phyloP scores from a whole-genome alignment of 1,140 invertebrate species.

The Magallana angulata region DNA sequence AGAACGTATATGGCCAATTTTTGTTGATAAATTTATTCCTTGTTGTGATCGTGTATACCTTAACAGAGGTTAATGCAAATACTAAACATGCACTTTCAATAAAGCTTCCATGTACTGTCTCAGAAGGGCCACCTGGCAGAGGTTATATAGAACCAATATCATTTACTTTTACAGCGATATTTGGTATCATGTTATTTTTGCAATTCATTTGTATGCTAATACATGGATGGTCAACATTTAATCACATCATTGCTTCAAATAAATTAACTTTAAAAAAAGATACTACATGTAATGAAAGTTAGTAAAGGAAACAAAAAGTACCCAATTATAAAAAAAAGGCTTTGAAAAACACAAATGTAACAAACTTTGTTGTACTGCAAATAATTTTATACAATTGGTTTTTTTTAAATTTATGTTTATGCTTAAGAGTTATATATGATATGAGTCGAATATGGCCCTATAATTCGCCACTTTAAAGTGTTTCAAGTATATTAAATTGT shows the following conservation, averaged over 20 bases:
- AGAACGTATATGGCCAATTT: conserved; percentile 84
- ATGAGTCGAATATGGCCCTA: too few species aligned
- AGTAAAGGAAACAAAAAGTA: too few species aligned
- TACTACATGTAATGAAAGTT: too few species aligned
- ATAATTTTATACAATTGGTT: too few species aligned
- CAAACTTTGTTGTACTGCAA: too few species aligned
- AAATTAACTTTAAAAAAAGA: too few species aligned
- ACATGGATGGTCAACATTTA: conserved; percentile 78
- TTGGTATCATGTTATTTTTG: conserved; percentile 79
- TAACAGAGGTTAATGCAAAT: conserved; percentile 61
- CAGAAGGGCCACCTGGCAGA: conserved; percentile 51
- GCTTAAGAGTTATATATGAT: too few species aligned
- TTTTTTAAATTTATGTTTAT: too few species aligned
- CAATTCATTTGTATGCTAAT: conserved; percentile 81
- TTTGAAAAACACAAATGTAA: too few species aligned
- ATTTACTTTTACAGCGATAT: conserved; percentile 80
- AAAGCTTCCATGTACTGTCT: conserved; percentile 57
- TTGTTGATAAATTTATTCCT: conserved; percentile 76
- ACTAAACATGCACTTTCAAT: conserved; percentile 61
- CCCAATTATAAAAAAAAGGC: too few species aligned
- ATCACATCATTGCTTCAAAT: conserved; percentile 74
- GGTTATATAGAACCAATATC: conserved; percentile 78
- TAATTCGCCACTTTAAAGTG: too few species aligned
- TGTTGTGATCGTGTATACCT: conserved; percentile 71
- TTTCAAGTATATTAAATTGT: too few species aligned